Base-by-base conservation (phyloP, 2,888 invertebrate genomes). In the Electrophaes corylata region DNA sequence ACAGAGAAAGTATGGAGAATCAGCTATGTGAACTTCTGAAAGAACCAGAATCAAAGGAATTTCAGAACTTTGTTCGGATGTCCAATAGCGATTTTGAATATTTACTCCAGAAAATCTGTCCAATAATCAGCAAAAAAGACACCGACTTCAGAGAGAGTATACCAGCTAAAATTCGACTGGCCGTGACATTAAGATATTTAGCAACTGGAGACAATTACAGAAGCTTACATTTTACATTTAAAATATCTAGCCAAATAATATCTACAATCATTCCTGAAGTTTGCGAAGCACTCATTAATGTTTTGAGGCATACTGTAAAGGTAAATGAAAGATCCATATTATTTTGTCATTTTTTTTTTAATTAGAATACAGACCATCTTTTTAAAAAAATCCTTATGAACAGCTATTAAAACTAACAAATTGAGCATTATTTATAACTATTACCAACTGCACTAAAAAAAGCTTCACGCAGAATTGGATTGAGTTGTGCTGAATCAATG, bases 401-500 rank as follows among this genome's bases (percentile, higher is more conserved):
- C 44, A 44, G 44, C 44, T 44, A 44, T 44, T 29, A 44, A 16
- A 44, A 43, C 43, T 43, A 43, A 37, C n/a, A 55, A 43, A 48
- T 41, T 20, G 41, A 48, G 48, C 48, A 35, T 48, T 33, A 44
- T 37, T 45, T 43, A 44, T 50, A 44, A 44, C 16, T 44, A 29
- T 44, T 44, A 44, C 44, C 44, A 43, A 50, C 51, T 51, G 57
- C 57, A 40, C 35, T 57, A 57, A 31, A 26, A 57, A 57, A 57
- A 44, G 50, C 52, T 57, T 50, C 57, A 44, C 44, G 52, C 44
- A 51, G 50, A 26, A 56, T 49, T 56, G 41, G 45, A 41, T 57
- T 57, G 35, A 57, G 51, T 50, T 43, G 45, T 57, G 40, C 47
- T 51, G 57, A 48, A 55, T 56, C 50, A 56, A 56, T 37, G 50